Base-by-base conservation (phyloP, 2,888 invertebrate species). In the Scelioninae gen. 2 region DNA sequence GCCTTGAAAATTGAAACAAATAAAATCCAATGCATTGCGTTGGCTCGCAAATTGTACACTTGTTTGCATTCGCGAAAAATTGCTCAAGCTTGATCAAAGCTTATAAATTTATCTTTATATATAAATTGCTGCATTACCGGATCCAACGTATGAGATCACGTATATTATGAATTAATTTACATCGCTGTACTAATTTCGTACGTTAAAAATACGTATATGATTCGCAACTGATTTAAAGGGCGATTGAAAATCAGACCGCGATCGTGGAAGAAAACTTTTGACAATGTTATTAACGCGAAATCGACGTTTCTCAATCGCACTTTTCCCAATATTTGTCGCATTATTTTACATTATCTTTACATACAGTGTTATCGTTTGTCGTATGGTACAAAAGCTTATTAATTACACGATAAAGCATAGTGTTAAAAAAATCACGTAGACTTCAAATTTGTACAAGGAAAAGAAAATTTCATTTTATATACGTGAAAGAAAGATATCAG, bases 121-220 rank as follows among this genome's bases (percentile, higher is more conserved):
- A 33, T 50, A 50, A 68, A 52, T 58, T 60, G 60, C 46, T 60
- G 39, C 45, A 39, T 35, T 16, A 39, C 22, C 60, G 58, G 65
- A 65, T 73, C 73, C 65, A 33, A 58, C 73, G 25, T 63, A 76
- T 81, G 81, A 81, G 81, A 81, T 81, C 81, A 79, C 78, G 60
- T 76, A 64, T 71, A 52, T 76, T 74, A 72, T 57, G 60, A 50
- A 55, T 45, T 18, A 60, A 68, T 52, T 48, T 58, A 57, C 53
- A 60, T 45, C n/a, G n/a, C 50, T 65, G 60, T 53, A 46, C 18
- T 46, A 61, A 39, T 46, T 41, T 28, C 41, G 39, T 60, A 13
- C 9, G 11, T 43, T 57, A 43, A 31, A 43, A 60, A 57, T n/a
- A 60, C 28, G 16, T 22, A 60, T 18, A 31, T 45, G 19, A 22